These are phyloP conservation scores for Folsomia candida DNA, from an alignment of 2,888 invertebrate genomes.

Conservation along the genomic window DNA sequence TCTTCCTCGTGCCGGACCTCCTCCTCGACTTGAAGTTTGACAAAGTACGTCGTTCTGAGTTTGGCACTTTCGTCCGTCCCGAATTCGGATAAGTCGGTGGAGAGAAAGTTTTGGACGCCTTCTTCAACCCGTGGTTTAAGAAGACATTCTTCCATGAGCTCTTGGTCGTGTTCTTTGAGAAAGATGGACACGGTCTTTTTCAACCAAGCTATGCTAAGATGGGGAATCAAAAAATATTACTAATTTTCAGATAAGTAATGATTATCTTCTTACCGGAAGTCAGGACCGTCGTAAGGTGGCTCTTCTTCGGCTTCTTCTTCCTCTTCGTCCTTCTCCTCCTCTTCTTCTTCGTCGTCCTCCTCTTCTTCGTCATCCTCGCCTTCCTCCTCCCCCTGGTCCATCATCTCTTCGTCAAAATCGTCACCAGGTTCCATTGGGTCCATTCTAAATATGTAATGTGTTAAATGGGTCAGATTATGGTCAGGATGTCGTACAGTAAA, in stretches of 20 bases:
- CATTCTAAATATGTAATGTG: too few relatives aligned
- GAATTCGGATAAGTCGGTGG: constrained; percentile 27
- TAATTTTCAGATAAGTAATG: not conserved
- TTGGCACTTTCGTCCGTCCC: constrained; percentile 26
- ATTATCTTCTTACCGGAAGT: not conserved
- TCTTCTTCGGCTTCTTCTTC: not conserved
- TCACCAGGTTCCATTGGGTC: not conserved
- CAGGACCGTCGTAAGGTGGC: not conserved
- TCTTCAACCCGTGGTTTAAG: constrained; percentile 57
- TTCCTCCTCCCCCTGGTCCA: not conserved
- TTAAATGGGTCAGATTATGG: too few relatives aligned
- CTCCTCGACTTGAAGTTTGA: constrained; percentile 39
- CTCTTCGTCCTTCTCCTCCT: not conserved
- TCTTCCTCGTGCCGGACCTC: constrained; percentile 29
- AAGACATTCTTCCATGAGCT: constrained; percentile 63
- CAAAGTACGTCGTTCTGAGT: constrained; percentile 35
- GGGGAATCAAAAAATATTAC: not conserved
- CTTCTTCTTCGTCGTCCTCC: not conserved
- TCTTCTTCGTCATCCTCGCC: not conserved
- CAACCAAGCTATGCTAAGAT: constrained; percentile 60
- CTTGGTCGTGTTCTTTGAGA: constrained; percentile 61
- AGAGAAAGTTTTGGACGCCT: constrained; percentile 28
- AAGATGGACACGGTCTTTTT: constrained; percentile 63
- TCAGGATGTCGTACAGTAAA: too few relatives aligned
- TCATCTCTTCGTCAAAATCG: not conserved